Conservation (phyloP, 2,797 vertebrate genomes). For the Brachyrhaphis roseni region DNA sequence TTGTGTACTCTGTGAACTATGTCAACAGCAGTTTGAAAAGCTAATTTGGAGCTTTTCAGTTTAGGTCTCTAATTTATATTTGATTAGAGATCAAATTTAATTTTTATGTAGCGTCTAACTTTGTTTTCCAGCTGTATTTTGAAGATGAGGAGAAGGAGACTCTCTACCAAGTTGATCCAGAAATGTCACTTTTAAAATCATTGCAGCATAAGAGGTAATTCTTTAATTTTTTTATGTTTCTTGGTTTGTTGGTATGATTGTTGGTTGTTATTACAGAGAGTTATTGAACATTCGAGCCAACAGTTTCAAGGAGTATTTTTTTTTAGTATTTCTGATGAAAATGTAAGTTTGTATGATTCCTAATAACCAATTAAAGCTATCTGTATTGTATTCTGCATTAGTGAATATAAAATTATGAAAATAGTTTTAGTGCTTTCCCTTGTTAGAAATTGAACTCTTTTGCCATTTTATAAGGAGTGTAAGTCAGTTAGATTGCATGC, state of each 20-base stretch:
- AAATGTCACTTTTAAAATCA: conserved; percentile 80
- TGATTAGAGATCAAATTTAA: not conserved
- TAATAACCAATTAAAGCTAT: not conserved
- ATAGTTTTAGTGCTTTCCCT: not conserved
- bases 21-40: not conserved
- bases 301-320: not conserved
- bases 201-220: conserved; percentile 88
- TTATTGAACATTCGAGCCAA: not conserved
- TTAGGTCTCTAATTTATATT: too few species aligned
- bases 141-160: conserved; percentile 85
- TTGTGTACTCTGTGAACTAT: not conserved
- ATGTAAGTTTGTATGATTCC: not conserved
- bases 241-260: not conserved
- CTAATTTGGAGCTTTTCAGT: not conserved
- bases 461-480: not conserved
- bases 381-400: not conserved
- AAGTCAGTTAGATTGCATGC: not conserved
- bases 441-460: not conserved
- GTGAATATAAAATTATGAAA: not conserved
- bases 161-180: conserved; percentile 79
- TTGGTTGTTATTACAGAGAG: not conserved
- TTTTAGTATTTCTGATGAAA: not conserved
- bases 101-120: not conserved
- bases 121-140: conserved; percentile 86
- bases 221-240: not conserved